Evolutionary conservation across 2,113 vertebrate genomes (phyloP).

Genomic region (Rhizomys pruinosus): DNA sequence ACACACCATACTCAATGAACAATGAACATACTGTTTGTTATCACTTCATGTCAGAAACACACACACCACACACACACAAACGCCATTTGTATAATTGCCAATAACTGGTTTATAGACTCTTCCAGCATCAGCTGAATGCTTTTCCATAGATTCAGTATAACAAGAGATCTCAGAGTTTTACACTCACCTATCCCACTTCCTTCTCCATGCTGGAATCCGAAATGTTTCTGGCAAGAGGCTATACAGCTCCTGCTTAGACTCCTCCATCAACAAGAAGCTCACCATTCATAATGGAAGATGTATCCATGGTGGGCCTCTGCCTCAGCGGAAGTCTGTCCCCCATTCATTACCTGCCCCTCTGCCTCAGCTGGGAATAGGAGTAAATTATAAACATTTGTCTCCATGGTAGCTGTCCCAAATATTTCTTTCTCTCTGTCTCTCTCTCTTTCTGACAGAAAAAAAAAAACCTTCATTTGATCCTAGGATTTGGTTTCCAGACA

Average conservation of each 20-base stretch:
- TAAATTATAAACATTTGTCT: neutral
- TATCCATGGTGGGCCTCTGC: neutral
- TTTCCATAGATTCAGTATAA: neutral
- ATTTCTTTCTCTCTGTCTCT: neutral
- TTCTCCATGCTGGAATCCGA: neutral
- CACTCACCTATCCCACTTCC: neutral
- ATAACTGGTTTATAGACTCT: neutral
- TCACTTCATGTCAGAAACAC: neutral
- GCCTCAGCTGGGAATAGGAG: neutral
- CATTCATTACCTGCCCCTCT: neutral
- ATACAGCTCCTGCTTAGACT: neutral
- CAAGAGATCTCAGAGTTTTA: neutral
- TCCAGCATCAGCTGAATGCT: too few relatives aligned
- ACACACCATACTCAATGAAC: neutral
- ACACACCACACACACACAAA: neutral
- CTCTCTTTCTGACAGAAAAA: neutral
- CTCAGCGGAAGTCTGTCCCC: neutral
- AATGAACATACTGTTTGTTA: neutral
- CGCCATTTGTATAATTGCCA: neutral
- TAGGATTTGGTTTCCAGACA: neutral
- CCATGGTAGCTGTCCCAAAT: neutral
- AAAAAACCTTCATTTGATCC: neutral
- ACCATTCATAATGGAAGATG: neutral
- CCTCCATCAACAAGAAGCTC: neutral
- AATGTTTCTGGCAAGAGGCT: neutral